Percentiles rank a stretch among this genome's conserved stretches.
These are phyloP conservation scores for Pungitius pungitius DNA, from an alignment of 2,113 vertebrate species.

Conservation along the genomic window DNA sequence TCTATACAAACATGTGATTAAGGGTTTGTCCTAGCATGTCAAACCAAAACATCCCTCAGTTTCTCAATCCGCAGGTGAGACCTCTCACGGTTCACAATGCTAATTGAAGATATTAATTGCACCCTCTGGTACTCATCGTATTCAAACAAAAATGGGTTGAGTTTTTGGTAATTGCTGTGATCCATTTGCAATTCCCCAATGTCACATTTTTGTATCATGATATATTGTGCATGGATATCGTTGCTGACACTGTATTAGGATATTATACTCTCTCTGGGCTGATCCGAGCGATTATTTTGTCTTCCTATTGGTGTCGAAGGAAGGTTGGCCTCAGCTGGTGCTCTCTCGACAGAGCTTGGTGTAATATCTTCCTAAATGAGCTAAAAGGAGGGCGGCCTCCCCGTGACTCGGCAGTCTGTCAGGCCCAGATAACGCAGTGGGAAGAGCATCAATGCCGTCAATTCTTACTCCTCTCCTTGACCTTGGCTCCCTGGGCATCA, in stretches of 20 bases:
- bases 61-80: not conserved
- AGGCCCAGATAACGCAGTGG: conserved; percentile 64
- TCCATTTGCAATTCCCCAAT: not conserved
- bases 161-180: not conserved
- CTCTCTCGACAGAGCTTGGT: conserved; percentile 46
- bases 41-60: not conserved
- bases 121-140: not conserved
- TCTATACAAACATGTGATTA: not conserved
- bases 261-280: not conserved
- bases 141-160: not conserved
- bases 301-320: conserved; percentile 40
- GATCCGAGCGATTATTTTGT: conserved; percentile 2
- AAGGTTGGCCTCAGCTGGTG: conserved; percentile 57
- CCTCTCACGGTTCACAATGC: not conserved
- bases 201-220: not conserved
- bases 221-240: not conserved
- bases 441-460: conserved; percentile 60
- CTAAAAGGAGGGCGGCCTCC: conserved; percentile 53
- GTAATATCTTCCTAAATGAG: conserved; percentile 69
- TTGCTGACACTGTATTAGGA: not conserved
- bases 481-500: conserved; percentile 61
- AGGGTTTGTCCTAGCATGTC: not conserved
- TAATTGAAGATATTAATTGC: not conserved
- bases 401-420: conserved; percentile 69
- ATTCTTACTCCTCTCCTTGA: conserved; percentile 58